Percentiles rank a stretch among this genome's conserved stretches.
Evolutionary conservation across 2,113 vertebrate genomes (phyloP).

Genomic region (Paraplagusia blochii): DNA sequence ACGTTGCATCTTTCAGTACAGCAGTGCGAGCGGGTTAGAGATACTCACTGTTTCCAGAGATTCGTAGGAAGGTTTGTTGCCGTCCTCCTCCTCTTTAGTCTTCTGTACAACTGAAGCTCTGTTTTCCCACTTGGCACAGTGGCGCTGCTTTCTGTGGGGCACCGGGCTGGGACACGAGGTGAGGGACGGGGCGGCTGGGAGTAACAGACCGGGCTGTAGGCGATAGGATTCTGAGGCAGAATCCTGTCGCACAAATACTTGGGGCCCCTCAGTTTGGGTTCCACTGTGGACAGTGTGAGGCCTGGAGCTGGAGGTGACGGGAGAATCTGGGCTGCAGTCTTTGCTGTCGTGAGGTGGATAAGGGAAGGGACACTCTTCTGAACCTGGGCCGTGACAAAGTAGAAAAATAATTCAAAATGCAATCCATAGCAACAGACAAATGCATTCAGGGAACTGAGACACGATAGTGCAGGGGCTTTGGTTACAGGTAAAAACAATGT

Average conservation of each 20-base stretch:
- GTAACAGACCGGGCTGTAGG: slow-evolving; percentile 64
- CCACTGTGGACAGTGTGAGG: slow-evolving; percentile 77
- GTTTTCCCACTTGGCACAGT: slow-evolving; percentile 93
- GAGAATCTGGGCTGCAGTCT: slow-evolving; percentile 84
- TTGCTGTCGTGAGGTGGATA: slow-evolving; percentile 81
- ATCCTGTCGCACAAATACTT: slow-evolving; percentile 5
- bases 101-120: slow-evolving; percentile 80
- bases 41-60: slow-evolving; percentile 82
- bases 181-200: slow-evolving; percentile 61
- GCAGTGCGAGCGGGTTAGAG: too few species aligned
- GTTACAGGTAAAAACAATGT: too few species aligned
- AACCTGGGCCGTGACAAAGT: slow-evolving; percentile 55
- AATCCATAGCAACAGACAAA: not conserved
- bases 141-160: slow-evolving; percentile 80
- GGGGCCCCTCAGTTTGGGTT: slow-evolving; percentile 84
- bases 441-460: too few species aligned
- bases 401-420: not conserved
- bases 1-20: not conserved
- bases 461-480: too few species aligned
- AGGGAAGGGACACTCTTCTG: slow-evolving; percentile 83
- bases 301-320: slow-evolving; percentile 71
- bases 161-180: slow-evolving; percentile 85
- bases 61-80: slow-evolving; percentile 77
- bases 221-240: slow-evolving; percentile 54
- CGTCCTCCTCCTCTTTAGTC: slow-evolving; percentile 75